These are phyloP conservation scores for Pantherophis vulpinus DNA, from an alignment of 2,797 vertebrate genomes.

Conservation along the genomic window DNA sequence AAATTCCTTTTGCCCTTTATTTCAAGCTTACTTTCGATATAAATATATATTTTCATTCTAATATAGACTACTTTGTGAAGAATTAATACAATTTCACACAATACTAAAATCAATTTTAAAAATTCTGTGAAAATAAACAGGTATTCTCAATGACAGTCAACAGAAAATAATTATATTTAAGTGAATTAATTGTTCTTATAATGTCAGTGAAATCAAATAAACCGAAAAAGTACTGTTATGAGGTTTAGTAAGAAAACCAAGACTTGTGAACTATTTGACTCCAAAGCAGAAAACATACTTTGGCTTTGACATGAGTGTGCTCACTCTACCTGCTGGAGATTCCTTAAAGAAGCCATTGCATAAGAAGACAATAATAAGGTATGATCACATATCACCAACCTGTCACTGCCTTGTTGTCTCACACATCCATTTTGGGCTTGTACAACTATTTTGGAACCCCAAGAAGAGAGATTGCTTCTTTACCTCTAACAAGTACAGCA, in stretches of 20 bases:
- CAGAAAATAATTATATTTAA: background rate
- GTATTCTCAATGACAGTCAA: background rate
- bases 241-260: background rate
- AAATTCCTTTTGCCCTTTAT: background rate
- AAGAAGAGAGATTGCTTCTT: background rate
- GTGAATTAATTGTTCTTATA: background rate
- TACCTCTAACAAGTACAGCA: background rate
- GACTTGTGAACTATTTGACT: background rate
- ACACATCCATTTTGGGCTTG: background rate
- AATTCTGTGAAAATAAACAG: background rate
- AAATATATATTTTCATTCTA: conserved; percentile 8
- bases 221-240: background rate
- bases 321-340: background rate
- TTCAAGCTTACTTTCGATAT: background rate
- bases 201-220: background rate
- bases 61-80: background rate
- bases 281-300: background rate
- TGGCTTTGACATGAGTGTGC: background rate
- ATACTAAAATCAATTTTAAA: background rate
- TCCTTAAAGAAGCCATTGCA: background rate
- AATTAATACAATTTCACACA: background rate
- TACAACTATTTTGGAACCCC: background rate
- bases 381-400: background rate
- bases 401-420: background rate
- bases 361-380: background rate